Percentiles rank a stretch among this genome's conserved stretches.
These are phyloP conservation scores for Carduelis carduelis DNA, from an alignment of 2,797 vertebrate species.

Conservation along the genomic window DNA sequence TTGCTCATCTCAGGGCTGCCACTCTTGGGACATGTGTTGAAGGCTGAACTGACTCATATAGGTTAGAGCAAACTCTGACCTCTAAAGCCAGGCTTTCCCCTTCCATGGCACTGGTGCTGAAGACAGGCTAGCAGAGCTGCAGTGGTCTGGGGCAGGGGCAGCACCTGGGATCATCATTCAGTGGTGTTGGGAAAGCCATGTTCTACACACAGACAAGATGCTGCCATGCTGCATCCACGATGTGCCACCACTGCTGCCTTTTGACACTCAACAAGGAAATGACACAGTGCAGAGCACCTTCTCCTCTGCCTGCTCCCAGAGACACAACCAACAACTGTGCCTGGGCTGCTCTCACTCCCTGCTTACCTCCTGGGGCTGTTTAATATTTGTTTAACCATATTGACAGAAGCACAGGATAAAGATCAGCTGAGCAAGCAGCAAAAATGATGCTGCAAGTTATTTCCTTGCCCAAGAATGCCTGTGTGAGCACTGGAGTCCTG, in stretches of 20 bases:
- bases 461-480: background rate
- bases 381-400: background rate
- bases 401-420: background rate
- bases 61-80: background rate
- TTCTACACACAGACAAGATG: background rate
- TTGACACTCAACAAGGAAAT: background rate
- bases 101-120: background rate
- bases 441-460: background rate
- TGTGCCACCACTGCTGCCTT: background rate
- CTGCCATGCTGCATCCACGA: background rate
- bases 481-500: fast-evolving
- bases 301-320: background rate
- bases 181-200: fast-evolving
- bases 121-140: background rate
- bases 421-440: background rate
- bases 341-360: background rate
- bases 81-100: background rate
- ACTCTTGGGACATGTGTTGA: background rate
- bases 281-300: background rate
- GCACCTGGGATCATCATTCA: background rate
- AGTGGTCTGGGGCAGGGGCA: background rate
- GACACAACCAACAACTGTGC: background rate
- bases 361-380: background rate
- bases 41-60: background rate
- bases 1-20: constrained; percentile 13